Conservation (phyloP, 1,140 invertebrate species). For the Sinella curviseta region DNA sequence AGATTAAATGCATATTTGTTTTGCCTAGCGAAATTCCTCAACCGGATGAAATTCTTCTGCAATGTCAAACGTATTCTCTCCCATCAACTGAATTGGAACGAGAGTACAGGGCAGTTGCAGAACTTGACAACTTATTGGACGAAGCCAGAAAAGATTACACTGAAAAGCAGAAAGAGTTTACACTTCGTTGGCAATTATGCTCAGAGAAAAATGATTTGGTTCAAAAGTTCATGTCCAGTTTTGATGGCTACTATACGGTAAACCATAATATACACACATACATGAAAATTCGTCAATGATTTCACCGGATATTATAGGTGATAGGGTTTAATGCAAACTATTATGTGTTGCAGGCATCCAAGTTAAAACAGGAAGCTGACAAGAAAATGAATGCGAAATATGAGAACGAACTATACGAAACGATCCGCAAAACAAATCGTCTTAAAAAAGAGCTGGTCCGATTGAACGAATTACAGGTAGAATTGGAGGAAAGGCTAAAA, state of each 20-base stretch:
- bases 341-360: not conserved
- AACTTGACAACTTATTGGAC: not conserved
- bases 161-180: slow-evolving; percentile 12
- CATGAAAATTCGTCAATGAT: not conserved
- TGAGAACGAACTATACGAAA: not conserved
- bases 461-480: not conserved
- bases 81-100: not conserved
- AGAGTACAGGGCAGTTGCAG: not conserved
- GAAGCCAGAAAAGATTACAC: not conserved
- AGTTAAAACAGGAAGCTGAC: not conserved
- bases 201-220: not conserved
- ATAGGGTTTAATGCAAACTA: not conserved
- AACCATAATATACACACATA: no score
- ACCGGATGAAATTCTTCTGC: not conserved
- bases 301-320: not conserved
- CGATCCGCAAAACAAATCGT: not conserved
- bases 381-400: not conserved
- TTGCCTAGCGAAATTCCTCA: not conserved
- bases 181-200: not conserved
- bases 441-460: not conserved
- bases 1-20: not conserved
- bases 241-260: not conserved
- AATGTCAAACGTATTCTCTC: not conserved
- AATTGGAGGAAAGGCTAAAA: not conserved
- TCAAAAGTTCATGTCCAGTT: not conserved